These are phyloP conservation scores for Notodonta dromedarius DNA, from an alignment of 2,888 invertebrate species.

Conservation along the genomic window DNA sequence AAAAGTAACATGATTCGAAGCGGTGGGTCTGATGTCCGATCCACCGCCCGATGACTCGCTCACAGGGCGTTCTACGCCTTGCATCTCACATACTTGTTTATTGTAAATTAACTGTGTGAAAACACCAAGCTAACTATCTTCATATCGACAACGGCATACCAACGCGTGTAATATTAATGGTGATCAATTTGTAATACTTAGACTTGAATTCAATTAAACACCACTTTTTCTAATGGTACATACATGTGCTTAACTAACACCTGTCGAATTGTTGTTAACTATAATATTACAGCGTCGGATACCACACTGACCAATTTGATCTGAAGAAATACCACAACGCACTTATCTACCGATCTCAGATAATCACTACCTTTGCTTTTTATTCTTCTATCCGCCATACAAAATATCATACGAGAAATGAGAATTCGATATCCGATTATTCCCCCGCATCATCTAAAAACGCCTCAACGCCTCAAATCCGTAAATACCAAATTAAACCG, in stretches of 20 bases:
- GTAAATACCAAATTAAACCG: conserved; percentile 74
- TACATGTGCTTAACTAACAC: neutral
- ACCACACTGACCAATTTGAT: conserved; percentile 24
- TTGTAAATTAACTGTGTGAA: conserved; percentile 75
- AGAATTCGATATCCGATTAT: conserved; percentile 69
- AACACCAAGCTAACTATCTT: conserved; percentile 47
- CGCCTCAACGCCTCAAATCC: conserved; percentile 63
- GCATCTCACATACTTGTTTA: conserved; percentile 67
- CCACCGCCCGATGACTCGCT: conserved; percentile 52
- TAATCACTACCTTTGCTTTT: conserved; percentile 57
- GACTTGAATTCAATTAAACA: neutral
- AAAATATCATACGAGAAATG: conserved; percentile 61
- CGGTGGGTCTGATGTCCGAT: conserved; percentile 66
- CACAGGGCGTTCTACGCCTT: conserved; percentile 51
- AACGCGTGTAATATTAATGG: neutral
- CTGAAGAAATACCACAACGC: conserved; percentile 26
- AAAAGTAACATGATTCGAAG: conserved; percentile 43
- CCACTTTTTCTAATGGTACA: neutral
- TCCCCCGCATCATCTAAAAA: conserved; percentile 57
- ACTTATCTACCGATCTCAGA: conserved; percentile 52
- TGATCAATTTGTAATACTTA: neutral
- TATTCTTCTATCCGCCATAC: conserved; percentile 54
- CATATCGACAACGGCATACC: conserved; percentile 46
- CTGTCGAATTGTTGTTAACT: conserved; percentile 19
- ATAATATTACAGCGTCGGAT: conserved; percentile 12